A percentile compares a stretch with the other conserved stretches of the same genome.
Evolutionary conservation across 2,888 invertebrate genomes (phyloP).

Genomic region (Hymenopus coronatus): DNA sequence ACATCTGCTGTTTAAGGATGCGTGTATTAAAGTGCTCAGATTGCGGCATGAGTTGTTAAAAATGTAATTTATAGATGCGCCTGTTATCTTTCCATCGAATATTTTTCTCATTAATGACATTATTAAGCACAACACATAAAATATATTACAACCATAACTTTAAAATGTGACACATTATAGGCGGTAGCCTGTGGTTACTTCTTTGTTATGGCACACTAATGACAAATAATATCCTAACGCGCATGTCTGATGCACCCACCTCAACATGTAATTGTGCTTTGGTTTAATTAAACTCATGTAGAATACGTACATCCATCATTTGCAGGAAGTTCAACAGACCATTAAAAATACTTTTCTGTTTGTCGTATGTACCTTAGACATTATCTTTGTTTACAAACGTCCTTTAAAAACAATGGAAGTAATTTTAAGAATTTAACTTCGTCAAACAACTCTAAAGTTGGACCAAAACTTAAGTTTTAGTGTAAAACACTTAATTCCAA

Average conservation of each 20-base stretch:
- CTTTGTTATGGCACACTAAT: neutral
- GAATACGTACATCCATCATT: neutral
- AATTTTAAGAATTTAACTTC: too few relatives aligned
- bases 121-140: too few relatives aligned
- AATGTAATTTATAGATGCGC: too few relatives aligned
- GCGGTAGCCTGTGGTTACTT: neutral
- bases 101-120: too few relatives aligned
- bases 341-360: neutral
- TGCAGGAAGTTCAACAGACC: neutral
- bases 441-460: too few relatives aligned
- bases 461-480: too few relatives aligned
- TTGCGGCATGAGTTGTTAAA: too few relatives aligned
- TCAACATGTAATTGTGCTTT: neutral
- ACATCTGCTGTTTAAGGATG: too few relatives aligned
- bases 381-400: neutral
- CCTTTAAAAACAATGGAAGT: neutral
- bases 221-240: neutral
- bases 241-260: neutral
- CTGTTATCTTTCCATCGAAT: too few relatives aligned
- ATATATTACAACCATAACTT: neutral
- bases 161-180: neutral
- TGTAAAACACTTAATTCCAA: too few relatives aligned
- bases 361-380: neutral
- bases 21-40: too few relatives aligned
- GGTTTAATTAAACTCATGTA: neutral